Evolutionary conservation across 1,140 invertebrate genomes (phyloP).

Genomic region (Drosophila lacertosa): DNA sequence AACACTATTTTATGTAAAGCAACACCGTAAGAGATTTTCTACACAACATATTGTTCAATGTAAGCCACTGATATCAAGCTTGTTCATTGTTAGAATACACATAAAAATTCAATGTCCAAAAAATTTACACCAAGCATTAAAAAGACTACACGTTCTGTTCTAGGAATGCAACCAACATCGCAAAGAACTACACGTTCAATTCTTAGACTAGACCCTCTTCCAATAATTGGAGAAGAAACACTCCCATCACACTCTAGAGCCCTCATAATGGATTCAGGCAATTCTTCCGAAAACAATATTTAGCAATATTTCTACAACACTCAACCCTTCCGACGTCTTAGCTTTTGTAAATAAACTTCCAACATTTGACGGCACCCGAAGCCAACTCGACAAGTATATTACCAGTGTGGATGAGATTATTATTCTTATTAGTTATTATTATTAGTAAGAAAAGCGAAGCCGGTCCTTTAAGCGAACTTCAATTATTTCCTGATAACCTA

Average conservation of each 20-base stretch:
- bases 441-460: no score
- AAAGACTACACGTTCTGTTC: background rate
- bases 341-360: constrained; percentile 4
- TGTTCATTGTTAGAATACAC: no score
- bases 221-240: background rate
- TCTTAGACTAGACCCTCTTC: background rate
- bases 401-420: no score
- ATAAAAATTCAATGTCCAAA: no score
- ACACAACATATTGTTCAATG: no score
- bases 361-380: constrained; percentile 2
- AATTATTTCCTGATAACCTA: no score
- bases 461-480: no score
- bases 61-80: no score
- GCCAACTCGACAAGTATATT: no score
- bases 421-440: no score
- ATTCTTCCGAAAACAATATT: background rate
- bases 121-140: background rate
- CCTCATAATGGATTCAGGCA: background rate
- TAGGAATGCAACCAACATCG: background rate
- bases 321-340: background rate
- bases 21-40: no score
- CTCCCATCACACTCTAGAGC: background rate
- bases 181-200: background rate
- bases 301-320: constrained; percentile 1
- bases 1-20: no score